These are phyloP conservation scores for Drosophila nr. medialis DNA, from an alignment of 2,888 invertebrate genomes.

Conservation along the genomic window DNA sequence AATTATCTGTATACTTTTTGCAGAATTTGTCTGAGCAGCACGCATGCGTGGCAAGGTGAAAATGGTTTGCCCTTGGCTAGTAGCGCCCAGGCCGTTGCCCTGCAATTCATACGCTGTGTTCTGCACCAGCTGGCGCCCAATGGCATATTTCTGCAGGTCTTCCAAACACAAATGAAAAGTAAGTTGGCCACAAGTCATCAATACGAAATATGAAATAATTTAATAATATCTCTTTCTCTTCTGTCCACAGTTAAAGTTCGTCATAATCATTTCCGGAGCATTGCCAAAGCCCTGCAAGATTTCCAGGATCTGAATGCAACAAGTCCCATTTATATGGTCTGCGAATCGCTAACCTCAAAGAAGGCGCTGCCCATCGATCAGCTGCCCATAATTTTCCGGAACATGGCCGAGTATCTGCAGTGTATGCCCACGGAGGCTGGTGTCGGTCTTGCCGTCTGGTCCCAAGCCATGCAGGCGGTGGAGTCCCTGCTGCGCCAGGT, in stretches of 20 bases:
- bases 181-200: conserved; percentile 43
- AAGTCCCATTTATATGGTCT: conserved; percentile 95
- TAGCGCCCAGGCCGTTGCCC: conserved; percentile 97
- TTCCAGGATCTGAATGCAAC: conserved; percentile 98
- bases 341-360: conserved; percentile 90
- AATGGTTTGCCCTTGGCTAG: conserved; percentile 95
- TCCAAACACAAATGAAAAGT: conserved; percentile 95
- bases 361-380: conserved; percentile 90
- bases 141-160: conserved; percentile 98
- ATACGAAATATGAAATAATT: not conserved
- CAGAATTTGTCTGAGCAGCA: conserved; percentile 86
- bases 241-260: conserved; percentile 85
- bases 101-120: conserved; percentile 98
- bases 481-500: conserved; percentile 94
- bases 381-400: conserved; percentile 92
- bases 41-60: conserved; percentile 95
- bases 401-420: conserved; percentile 97
- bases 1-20: not conserved
- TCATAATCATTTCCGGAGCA: conserved; percentile 95
- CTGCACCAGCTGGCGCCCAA: conserved; percentile 98
- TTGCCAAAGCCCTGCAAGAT: conserved; percentile 96
- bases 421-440: conserved; percentile 94
- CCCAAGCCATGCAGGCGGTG: conserved; percentile 92
- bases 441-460: conserved; percentile 90
- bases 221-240: not conserved